These are phyloP conservation scores for Cebus imitator DNA, from an alignment of 2,113 vertebrate genomes.

Conservation along the genomic window DNA sequence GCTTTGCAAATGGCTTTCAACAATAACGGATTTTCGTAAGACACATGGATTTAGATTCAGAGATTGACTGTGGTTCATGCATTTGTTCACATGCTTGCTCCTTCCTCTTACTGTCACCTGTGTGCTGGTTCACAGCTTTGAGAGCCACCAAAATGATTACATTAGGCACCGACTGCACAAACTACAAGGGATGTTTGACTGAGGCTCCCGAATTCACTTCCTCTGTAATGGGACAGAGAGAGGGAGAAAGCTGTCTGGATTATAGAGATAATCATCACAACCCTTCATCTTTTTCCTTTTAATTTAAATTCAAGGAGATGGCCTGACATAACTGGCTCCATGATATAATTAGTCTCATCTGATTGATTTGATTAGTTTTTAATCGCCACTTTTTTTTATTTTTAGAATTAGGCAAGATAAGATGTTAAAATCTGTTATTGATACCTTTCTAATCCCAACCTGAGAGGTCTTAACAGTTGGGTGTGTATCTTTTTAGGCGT, in stretches of 20 bases:
- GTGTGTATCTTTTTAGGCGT: not conserved
- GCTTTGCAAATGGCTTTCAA: conserved; percentile 22
- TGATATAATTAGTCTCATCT: conserved; percentile 24
- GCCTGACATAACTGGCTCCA: conserved; percentile 9
- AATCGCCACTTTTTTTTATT: conserved; percentile 35
- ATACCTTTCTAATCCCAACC: not conserved
- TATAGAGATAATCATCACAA: not conserved
- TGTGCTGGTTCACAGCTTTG: not conserved
- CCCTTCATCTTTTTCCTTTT: not conserved
- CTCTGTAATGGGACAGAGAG: not conserved
- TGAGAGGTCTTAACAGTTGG: not conserved
- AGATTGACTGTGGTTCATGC: not conserved
- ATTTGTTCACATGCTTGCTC: not conserved
- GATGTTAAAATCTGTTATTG: not conserved
- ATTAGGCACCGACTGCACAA: not conserved
- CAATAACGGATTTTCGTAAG: not conserved
- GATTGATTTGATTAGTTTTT: conserved; percentile 40
- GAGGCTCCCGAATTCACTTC: not conserved
- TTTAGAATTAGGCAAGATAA: conserved; percentile 52
- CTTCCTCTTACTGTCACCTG: not conserved
- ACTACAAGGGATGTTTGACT: not conserved
- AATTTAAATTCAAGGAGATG: conserved; percentile 9
- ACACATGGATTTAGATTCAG: not conserved
- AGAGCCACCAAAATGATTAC: not conserved
- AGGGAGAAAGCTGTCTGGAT: not conserved